Conservation (phyloP, 2,888 invertebrate genomes). For the Perizoma affinitatum region DNA sequence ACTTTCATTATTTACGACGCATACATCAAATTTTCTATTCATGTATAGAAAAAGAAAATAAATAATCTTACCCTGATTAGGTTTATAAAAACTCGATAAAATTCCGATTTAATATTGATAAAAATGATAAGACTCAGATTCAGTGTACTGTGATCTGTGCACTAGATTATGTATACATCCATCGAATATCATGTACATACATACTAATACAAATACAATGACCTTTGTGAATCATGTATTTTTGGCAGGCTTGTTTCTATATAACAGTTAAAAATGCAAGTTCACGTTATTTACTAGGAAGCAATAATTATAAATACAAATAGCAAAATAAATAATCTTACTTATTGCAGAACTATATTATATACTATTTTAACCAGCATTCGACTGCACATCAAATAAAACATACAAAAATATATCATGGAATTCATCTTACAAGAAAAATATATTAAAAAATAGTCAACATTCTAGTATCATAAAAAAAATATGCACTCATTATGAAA, state of each 20-base stretch:
- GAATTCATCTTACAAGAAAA: constrained; percentile 18
- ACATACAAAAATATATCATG: constrained; percentile 21
- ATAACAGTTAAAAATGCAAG: too few species aligned
- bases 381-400: constrained; percentile 19
- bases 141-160: too few species aligned
- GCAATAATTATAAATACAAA: too few species aligned
- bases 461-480: constrained; percentile 32
- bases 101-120: constrained; percentile 4
- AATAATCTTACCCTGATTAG: constrained; percentile 23
- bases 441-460: constrained; percentile 33
- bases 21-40: constrained; percentile 10
- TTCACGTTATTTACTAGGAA: too few species aligned
- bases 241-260: too few species aligned
- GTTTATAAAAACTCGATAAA: constrained; percentile 19
- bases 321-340: too few species aligned
- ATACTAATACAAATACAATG: too few species aligned
- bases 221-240: too few species aligned
- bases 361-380: neutral
- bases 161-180: too few species aligned
- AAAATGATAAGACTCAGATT: neutral
- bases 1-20: neutral
- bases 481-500: constrained; percentile 9
- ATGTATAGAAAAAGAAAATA: constrained; percentile 11
- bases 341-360: too few species aligned
- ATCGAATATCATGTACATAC: too few species aligned